Evolutionary conservation across 1,140 invertebrate genomes (phyloP).

Genomic region (Apis dorsata): DNA sequence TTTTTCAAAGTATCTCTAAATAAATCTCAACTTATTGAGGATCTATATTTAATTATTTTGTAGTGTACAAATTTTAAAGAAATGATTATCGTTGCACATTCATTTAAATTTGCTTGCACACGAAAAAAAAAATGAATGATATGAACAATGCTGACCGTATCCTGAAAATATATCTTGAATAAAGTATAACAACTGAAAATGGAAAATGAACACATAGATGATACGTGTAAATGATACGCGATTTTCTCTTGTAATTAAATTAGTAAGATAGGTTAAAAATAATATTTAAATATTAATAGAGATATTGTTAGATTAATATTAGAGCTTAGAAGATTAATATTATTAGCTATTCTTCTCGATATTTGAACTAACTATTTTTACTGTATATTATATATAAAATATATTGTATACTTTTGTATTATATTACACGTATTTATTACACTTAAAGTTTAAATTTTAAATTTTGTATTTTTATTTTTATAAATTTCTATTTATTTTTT

Average conservation of each 20-base stretch:
- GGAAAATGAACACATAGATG: slow-evolving; percentile 58
- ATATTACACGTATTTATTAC: too few species aligned
- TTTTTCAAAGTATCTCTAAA: not conserved
- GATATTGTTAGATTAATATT: slow-evolving; percentile 26
- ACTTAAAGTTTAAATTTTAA: too few species aligned
- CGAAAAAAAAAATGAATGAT: slow-evolving; percentile 21
- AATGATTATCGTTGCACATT: slow-evolving; percentile 29
- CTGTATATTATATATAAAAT: too few species aligned
- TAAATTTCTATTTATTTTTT: too few species aligned
- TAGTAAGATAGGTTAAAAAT: too few species aligned
- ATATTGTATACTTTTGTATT: too few species aligned
- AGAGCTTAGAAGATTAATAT: slow-evolving; percentile 16
- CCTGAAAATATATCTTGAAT: slow-evolving; percentile 52
- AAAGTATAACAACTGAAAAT: slow-evolving; percentile 58
- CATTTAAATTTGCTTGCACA: slow-evolving; percentile 13
- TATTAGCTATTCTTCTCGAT: slow-evolving; percentile 1
- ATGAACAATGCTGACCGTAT: slow-evolving; percentile 10
- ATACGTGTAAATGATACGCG: slow-evolving; percentile 40
- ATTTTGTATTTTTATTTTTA: too few species aligned
- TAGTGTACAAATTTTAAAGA: not conserved
- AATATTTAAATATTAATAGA: slow-evolving; percentile 48
- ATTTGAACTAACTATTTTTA: not conserved
- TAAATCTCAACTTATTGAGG: slow-evolving; percentile 34
- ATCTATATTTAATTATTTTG: slow-evolving; percentile 28
- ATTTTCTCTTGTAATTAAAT: slow-evolving; percentile 32